Evolutionary conservation across 2,113 vertebrate species (phyloP), one percentile per base, ranked within the genome.

Genomic region (Panthera uncia): DNA sequence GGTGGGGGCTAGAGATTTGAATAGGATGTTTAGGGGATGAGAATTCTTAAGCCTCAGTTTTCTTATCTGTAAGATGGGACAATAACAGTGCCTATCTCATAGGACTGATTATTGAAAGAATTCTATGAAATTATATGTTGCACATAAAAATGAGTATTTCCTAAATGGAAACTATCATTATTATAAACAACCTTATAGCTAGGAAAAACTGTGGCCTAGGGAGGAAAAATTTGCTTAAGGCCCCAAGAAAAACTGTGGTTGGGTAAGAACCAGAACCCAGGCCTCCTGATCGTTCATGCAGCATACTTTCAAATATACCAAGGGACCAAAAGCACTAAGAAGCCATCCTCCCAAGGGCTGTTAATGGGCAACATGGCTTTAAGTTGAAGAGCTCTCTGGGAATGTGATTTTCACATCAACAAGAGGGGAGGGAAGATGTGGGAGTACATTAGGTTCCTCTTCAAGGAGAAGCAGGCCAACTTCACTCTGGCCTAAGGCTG

Each of bases 1-100:
- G 45, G 2, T 33, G 25, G 29, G 36, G 36, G 38, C 1, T 48
- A 38, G 50, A 9, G 13, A 63, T 63, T 97, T 91, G 85, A 85
- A 89, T 4, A 69, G 69, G 33, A 7, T 73, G 25, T 18, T 31
- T 45, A 73, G 65, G 19, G 19, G 36, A 61, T 66, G 7, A 79
- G 80, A 95, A 89, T 91, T 63, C 89, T 81, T 81, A 88, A 87
- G 71, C 36, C 25, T 97, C 57, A 10, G 55, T 83, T 73, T 82
- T 25, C 79, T 97, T 86, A 74, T 52, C 45, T 57, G 15, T 92
- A 10, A 92, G 89, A 10, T 4, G 33, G 74, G 83, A 93, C 33
- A 89, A 21, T 82, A 82, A 79, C 15, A 91, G 29, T 36, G 31
- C 45, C 19, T 66, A 87, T 61, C 48, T 76, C 91, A 55, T 4